Evolutionary conservation across 2,888 invertebrate genomes (phyloP), one percentile per base, ranked within the genome.

Genomic region (Heterodera filipjevi): DNA sequence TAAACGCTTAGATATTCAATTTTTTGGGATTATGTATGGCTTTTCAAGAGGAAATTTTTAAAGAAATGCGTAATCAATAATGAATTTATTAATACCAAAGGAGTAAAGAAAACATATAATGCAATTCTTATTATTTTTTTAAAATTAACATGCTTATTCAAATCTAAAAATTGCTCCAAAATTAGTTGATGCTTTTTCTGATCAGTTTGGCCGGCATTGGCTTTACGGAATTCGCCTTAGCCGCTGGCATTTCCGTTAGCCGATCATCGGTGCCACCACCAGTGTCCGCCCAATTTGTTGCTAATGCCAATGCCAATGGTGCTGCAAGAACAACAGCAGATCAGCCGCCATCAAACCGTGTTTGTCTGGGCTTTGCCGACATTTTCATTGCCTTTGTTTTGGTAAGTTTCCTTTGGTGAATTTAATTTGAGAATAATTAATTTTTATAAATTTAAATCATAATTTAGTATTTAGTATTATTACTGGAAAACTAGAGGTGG

Each of bases 311-410:
- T 39, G 53, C 22, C 30, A 32, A 32, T n/a, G 30, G 22, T 32
- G 16, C 44, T 14, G 19, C 71, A 14, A 12, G 8, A 39, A 39
- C 39, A 39, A 39, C 71, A 27, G 33, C 72, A 46, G 22, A 33
- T 39, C 53, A 49, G 39, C 72, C 19, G 46, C 39, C 16, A 53
- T 44, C 44, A 30, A 53, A 32, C 44, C n/a, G 46, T 22, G 59
- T 59, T 72, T 88, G 88, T 80, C 83, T 88, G 59, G 87, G 86
- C 22, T 80, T 88, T 30, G 82, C 84, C 59, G 88, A 88, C 79
- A 83, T 88, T 22, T 88, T 88, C 77, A 86, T 88, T 66, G 88
- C 88, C 33, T 78, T 88, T 32, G 76, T 87, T 79, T 79, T 86
- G 82, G 86, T 86, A 68, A 75, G 84, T 39, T 79, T 79, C 59